These are phyloP conservation scores for Drosophila mayri DNA, from an alignment of 1,140 invertebrate genomes.

Conservation along the genomic window DNA sequence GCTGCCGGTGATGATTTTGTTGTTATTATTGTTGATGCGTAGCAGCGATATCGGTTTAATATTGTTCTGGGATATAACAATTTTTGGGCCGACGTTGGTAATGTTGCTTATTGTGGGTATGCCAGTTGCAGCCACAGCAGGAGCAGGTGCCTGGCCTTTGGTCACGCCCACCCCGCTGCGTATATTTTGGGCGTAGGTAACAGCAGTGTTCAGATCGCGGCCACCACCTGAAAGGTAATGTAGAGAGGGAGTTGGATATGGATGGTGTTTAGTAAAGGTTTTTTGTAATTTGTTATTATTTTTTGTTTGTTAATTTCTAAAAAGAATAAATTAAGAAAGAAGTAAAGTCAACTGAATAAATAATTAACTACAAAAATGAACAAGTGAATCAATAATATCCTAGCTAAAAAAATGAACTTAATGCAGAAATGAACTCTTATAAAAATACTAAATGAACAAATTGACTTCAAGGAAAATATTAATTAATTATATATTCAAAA, in stretches of 20 bases:
- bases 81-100: constrained; percentile 17
- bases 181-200: constrained; percentile 86
- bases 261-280: background rate
- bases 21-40: constrained; percentile 47
- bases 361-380: background rate
- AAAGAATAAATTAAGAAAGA: background rate
- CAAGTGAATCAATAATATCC: background rate
- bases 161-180: constrained; percentile 62
- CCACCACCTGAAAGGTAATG: constrained; percentile 89
- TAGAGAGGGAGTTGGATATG: background rate
- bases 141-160: constrained; percentile 10
- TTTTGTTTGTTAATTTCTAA: too few relatives aligned
- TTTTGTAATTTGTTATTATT: background rate
- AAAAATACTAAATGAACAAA: background rate
- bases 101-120: background rate
- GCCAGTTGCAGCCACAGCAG: background rate
- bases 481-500: background rate
- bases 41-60: constrained; percentile 50
- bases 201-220: constrained; percentile 91
- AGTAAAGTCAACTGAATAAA: too few relatives aligned
- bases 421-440: background rate
- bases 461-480: too few relatives aligned
- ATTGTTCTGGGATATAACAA: constrained; percentile 49
- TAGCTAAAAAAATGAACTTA: background rate
- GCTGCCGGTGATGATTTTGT: constrained; percentile 31